Percentiles rank a stretch among this genome's conserved stretches.
Conservation (phyloP, 2,797 vertebrate genomes). For the Botia almorhae region DNA sequence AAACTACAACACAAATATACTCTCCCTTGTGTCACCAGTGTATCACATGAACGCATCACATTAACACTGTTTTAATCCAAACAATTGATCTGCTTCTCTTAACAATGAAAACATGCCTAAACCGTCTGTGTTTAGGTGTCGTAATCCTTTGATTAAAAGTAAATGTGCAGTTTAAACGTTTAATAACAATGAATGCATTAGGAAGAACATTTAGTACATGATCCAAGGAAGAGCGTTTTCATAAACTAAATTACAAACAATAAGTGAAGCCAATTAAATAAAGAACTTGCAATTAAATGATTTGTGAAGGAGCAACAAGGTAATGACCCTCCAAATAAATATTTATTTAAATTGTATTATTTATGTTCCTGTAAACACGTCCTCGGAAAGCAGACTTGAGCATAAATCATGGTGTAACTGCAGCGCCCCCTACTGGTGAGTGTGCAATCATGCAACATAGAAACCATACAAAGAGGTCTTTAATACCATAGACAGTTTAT, state of each 20-base stretch:
- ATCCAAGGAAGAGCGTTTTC: not conserved
- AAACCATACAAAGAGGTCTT: not conserved
- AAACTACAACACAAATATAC: not conserved
- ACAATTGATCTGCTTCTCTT: not conserved
- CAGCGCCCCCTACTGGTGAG: constrained; percentile 45
- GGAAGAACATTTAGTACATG: not conserved
- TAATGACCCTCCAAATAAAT: not conserved
- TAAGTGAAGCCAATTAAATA: not conserved
- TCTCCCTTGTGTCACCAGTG: not conserved
- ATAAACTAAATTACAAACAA: not conserved
- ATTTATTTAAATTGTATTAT: not conserved
- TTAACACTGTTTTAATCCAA: not conserved
- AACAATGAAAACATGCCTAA: not conserved
- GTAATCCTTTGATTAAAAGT: not conserved
- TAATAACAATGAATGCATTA: not conserved
- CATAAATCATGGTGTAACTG: constrained; percentile 22
- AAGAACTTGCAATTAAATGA: not conserved
- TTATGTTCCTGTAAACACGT: not conserved
- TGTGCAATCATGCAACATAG: not conserved
- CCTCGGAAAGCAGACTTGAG: not conserved
- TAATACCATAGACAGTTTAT: not conserved
- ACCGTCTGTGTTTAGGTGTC: too few relatives aligned
- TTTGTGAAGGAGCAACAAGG: not conserved
- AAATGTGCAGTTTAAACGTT: not conserved
- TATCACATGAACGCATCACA: not conserved